These are phyloP conservation scores for Trichopoda pennipes DNA, from an alignment of 2,888 invertebrate genomes.

Conservation along the genomic window DNA sequence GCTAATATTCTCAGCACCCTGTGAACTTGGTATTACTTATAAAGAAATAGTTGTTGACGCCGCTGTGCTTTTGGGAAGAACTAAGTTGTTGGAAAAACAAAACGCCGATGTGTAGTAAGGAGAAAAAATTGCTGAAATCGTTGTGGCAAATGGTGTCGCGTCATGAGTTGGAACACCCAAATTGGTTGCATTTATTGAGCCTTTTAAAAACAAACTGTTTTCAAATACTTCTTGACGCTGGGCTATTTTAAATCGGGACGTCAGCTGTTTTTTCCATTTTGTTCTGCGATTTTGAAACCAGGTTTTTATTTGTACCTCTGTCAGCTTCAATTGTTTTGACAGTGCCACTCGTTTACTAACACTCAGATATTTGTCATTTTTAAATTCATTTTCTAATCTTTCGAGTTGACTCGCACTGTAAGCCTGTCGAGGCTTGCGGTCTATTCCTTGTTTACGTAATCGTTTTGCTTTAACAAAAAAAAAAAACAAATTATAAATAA, in stretches of 20 bases:
- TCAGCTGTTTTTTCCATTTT: slow-evolving; percentile 99
- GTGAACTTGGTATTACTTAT: no score
- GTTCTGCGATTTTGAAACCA: slow-evolving; percentile 95
- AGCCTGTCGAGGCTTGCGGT: slow-evolving; percentile 92
- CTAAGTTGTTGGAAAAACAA: slow-evolving; percentile 69
- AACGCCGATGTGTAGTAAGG: slow-evolving; percentile 72
- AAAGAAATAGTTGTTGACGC: slow-evolving; percentile 14
- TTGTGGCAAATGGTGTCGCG: background rate
- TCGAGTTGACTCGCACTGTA: slow-evolving; percentile 99
- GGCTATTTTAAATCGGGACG: slow-evolving; percentile 92
- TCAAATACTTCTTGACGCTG: slow-evolving; percentile 90
- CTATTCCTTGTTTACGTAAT: slow-evolving; percentile 92
- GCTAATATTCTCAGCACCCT: no score
- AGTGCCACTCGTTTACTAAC: slow-evolving; percentile 98
- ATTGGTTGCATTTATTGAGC: slow-evolving; percentile 71
- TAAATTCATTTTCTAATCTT: slow-evolving; percentile 98
- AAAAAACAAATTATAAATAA: background rate
- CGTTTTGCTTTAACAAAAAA: slow-evolving; percentile 83
- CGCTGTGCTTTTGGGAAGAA: slow-evolving; percentile 7
- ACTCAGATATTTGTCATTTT: slow-evolving; percentile 97
- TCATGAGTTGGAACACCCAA: background rate
- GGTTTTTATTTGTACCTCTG: slow-evolving; percentile 94
- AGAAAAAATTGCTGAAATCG: slow-evolving; percentile 63
- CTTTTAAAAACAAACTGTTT: slow-evolving; percentile 82
- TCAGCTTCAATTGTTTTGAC: slow-evolving; percentile 95